Base-by-base conservation (phyloP, 92 coral and sea anemone genomes). In the Palythoa heliodiscus region DNA sequence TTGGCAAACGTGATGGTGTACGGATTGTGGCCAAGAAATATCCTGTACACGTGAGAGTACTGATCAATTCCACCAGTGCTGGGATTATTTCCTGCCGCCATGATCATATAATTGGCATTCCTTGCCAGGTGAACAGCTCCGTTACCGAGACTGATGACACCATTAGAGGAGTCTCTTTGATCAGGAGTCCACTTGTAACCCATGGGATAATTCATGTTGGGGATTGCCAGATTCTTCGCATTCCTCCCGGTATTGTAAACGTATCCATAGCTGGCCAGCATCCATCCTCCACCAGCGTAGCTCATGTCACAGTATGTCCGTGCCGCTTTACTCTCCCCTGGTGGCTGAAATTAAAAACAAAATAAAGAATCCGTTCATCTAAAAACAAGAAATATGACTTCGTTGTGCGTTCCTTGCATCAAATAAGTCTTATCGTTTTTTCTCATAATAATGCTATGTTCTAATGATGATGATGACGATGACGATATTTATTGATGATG, bases 71-170 rank as follows among this genome's bases (percentile, higher is more conserved):
- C 96, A 15, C 96, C 98, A 23, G 82, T 85, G 71, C 76, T 84
- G 12, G 98, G 98, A 87, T 96, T 94, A 86, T 89, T 92, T 17
- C 98, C 98, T 20, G 93, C 98, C 23, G 98, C 98, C 98, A 96
- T 96, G 38, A 96, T 91, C 98, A 96, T 93, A 82, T 87, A 89
- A 53, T 68, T 71, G 70, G 98, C 98, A 29, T 86, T 89, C 83
- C 93, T 83, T 8, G 94, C 98, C 91, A 94, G 87, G 80, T 88
- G 83, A 15, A 96, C 94, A 2, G 98, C 98, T 1, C 98, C 98
- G 20, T 88, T 90, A 1, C 89, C 84, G 7, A 96, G 91, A 55
- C 90, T 85, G 70, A 96, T 90, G 19, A 90, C 67, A 24, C 99
- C 99, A 71, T 90, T 88, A 29, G 86, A 83, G 16, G 94, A 86